Conservation (phyloP, 2,888 invertebrate genomes). For the Anoncus sp. region DNA sequence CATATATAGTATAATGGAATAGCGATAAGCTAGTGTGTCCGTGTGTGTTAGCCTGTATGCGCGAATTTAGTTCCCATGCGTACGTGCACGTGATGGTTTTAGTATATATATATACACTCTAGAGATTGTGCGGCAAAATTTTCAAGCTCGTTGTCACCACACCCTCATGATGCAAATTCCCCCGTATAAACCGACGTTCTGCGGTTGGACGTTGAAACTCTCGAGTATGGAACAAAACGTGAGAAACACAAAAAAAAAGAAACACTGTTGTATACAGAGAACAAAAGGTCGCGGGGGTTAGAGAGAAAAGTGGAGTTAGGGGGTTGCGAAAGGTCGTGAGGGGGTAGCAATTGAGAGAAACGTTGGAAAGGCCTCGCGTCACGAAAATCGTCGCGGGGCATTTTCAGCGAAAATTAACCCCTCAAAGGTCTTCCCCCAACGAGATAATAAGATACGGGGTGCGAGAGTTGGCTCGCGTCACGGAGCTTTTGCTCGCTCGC, state of each 20-base stretch:
- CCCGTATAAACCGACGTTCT: too few relatives aligned
- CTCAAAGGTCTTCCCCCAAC: slow-evolving; percentile 52
- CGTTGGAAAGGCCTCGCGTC: slow-evolving; percentile 37
- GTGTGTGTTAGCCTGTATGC: not conserved
- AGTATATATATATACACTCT: not conserved
- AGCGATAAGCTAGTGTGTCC: slow-evolving; percentile 31
- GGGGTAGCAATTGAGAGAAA: slow-evolving; percentile 33
- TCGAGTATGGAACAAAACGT: not conserved
- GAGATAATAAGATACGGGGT: slow-evolving; percentile 57
- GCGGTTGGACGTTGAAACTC: not conserved
- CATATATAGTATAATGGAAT: slow-evolving; percentile 36
- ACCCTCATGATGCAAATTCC: too few relatives aligned
- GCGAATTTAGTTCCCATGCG: slow-evolving; percentile 4
- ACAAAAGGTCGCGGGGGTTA: too few relatives aligned
- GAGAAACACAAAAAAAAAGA: not conserved
- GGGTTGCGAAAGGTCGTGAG: not conserved
- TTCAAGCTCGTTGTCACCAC: not conserved
- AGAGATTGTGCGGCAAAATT: not conserved
- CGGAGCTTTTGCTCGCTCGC: slow-evolving; percentile 18
- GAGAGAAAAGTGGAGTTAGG: too few relatives aligned
- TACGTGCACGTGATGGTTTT: not conserved
- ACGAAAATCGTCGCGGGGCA: slow-evolving; percentile 51
- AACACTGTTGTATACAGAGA: too few relatives aligned
- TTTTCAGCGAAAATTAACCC: slow-evolving; percentile 60
- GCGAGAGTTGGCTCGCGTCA: slow-evolving; percentile 44